Base-by-base conservation (phyloP, 1,140 invertebrate species). In the Parapsyche elsis region DNA sequence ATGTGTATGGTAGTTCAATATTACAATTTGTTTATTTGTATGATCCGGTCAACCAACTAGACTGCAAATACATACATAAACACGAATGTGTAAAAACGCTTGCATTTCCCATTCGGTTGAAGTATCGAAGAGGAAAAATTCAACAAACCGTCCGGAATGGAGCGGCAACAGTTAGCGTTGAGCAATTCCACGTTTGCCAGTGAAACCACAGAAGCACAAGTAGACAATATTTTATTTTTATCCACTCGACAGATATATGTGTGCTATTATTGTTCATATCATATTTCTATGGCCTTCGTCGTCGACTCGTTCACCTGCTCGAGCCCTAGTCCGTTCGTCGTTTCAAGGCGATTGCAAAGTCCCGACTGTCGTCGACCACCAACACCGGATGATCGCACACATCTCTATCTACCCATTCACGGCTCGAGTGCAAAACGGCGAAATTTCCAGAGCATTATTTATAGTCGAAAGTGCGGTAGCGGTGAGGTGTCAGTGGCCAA, bases 211-310 rank as follows among this genome's bases (percentile, higher is more conserved):
- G 71, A 73, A 45, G 71, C 30, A 53, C 4, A 46, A 67, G 23
- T 24, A 73, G 71, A 46, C 44, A 73, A 73, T 38, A 38, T 46
- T 73, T 73, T 73, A 73, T 73, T 73, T 73, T 46, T 73, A 73
- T 73, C 71, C 44, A 7, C 1, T 67, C 49, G 49, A 38, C 49
- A 26, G 9, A 14, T 45, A 73, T 46, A 12, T 46, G 16, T 73
- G 44, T 26, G 14, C 26, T 73, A 73, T 46, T 73, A 73, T 73
- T 38, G 71, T 53, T 53, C 38, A 73, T 73, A 73, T 73, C 71
- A 53, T 46, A 53, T 73, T 73, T 73, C 71, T 73, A 46, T 73
- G 71, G 71, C 71, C 71, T 73, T 73, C 71, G 38, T 23, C 19
- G 46, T 12, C 45, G 45, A 45, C 61, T 30, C 19, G 10, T 12